Conservation (phyloP, 2,113 vertebrate genomes). For the Phyllostomus hastatus region DNA sequence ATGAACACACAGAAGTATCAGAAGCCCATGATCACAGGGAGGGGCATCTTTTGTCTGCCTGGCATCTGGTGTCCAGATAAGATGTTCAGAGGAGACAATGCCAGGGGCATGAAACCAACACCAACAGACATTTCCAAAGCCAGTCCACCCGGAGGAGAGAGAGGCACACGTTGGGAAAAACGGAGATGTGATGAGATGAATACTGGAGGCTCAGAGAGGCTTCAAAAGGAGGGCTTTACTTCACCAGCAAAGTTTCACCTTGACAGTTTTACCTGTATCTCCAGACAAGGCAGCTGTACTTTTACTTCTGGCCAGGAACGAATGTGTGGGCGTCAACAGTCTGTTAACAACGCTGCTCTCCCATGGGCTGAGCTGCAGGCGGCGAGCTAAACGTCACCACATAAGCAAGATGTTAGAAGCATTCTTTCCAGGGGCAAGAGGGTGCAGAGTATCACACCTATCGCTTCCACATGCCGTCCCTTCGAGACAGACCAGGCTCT, state of each 20-base stretch:
- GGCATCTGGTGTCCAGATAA: constrained; percentile 34
- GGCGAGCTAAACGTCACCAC: constrained; percentile 87
- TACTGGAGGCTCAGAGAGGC: background rate
- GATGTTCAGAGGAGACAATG: background rate
- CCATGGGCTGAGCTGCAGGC: constrained; percentile 93
- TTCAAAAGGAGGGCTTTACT: background rate
- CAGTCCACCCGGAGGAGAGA: background rate
- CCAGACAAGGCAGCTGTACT: constrained; percentile 94
- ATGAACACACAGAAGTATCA: background rate
- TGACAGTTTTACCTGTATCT: constrained; percentile 89
- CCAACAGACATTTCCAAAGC: background rate
- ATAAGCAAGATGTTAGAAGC: constrained; percentile 81
- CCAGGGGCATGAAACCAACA: constrained; percentile 26
- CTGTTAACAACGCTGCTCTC: constrained; percentile 95
- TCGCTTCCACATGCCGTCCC: background rate
- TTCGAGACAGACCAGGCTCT: background rate
- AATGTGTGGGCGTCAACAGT: constrained; percentile 96
- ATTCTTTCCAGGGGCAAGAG: constrained; percentile 27
- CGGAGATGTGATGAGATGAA: background rate
- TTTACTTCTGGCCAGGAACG: constrained; percentile 96
- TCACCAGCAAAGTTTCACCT: constrained; percentile 17
- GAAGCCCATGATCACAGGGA: background rate
- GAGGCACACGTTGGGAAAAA: background rate
- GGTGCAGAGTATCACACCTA: background rate
- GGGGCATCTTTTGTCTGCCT: background rate